Evolutionary conservation across 2,888 invertebrate species (phyloP).

Genomic region (Anorthoa munda): DNA sequence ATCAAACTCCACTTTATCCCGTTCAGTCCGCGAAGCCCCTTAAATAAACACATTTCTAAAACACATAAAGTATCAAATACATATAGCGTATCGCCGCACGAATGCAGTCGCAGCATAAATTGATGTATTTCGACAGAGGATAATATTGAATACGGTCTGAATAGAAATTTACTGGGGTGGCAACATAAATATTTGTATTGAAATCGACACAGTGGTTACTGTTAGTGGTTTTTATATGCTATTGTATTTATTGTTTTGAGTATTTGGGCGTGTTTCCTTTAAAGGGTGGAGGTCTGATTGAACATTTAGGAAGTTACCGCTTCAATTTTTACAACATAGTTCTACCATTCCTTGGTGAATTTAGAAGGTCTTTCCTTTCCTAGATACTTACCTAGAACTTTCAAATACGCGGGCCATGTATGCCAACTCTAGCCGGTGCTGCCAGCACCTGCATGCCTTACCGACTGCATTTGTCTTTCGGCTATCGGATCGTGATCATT

Average conservation of each 20-base stretch:
- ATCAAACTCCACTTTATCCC: neutral
- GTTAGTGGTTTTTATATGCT: constrained; percentile 5
- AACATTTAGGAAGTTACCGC: neutral
- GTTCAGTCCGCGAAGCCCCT: constrained; percentile 16
- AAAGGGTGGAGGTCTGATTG: neutral
- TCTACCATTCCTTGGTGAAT: no score
- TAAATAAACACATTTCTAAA: constrained; percentile 41
- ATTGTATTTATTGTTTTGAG: constrained; percentile 8
- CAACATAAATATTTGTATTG: constrained; percentile 36
- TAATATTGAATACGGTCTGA: constrained; percentile 44
- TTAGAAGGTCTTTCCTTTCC: no score
- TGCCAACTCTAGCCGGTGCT: no score
- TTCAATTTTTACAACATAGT: neutral
- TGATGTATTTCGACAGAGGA: constrained; percentile 33
- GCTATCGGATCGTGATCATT: no score
- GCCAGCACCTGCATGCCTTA: no score
- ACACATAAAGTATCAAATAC: constrained; percentile 41
- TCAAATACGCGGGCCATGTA: no score
- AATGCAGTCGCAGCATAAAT: constrained; percentile 37
- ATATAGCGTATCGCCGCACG: constrained; percentile 28
- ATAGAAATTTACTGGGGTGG: constrained; percentile 19
- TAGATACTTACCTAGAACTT: no score
- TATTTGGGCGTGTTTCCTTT: constrained; percentile 5
- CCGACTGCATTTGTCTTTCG: no score
- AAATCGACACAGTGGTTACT: constrained; percentile 20